Evolutionary conservation across 2,888 invertebrate species (phyloP), one percentile per base, ranked within the genome.

Genomic region (Gymnocheta viridis): DNA sequence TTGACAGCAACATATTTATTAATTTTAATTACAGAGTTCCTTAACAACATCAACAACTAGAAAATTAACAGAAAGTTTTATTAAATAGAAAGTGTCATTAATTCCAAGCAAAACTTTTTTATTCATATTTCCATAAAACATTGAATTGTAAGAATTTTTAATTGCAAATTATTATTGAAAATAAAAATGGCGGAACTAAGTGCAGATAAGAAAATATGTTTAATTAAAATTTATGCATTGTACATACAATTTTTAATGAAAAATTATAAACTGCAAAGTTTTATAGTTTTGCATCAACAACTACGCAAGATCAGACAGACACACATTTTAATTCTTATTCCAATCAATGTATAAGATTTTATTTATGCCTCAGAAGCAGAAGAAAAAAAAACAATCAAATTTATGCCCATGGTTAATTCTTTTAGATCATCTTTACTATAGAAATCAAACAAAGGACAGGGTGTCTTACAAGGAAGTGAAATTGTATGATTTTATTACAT

Each of bases 171-270:
- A 44, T 47, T 47, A 69, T 47, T 72, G 3, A 51, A 60, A 24
- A 24, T 14, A 38, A 6, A 29, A 17, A 17, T 19, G 2, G 17
- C 12, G 32, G 12, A 62, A 62, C 51, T 62, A 58, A 56, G 47
- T 35, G 56, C n/a, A 58, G 4, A 58, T 62, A 35, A 56, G 32
- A 10, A 74, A 74, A 56, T 51, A 51, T 76, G 22, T 64, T 84
- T 81, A 81, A 84, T 81, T 77, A 77, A 81, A 60, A 81, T 81
- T 69, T 81, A 84, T 81, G 67, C 29, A 60, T 60, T 22, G 19
- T 49, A 24, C 12, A 49, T 54, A 22, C 17, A 74, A 47, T 35
- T 73, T 51, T 66, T 73, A 44, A 24, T 17, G 10, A 62, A 38
- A 51, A 24, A 51, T 64, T 51, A 58, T 73, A 67, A 67, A 73